Conservation (phyloP, 2,888 invertebrate genomes). For the Amphipoea lucens region DNA sequence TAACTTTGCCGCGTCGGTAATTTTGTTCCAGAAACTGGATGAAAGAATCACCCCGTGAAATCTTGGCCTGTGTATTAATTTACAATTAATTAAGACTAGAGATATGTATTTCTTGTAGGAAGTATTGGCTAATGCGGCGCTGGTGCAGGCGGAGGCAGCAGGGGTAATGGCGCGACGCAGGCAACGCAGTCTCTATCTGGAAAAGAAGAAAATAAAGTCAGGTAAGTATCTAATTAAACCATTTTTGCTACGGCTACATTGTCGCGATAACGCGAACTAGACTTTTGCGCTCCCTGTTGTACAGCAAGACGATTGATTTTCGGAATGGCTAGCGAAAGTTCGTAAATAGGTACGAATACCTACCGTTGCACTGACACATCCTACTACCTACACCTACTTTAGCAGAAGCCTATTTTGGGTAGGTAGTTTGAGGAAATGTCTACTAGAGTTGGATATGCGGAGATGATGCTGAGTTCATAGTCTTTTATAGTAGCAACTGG, state of each 20-base stretch:
- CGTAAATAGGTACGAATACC: neutral
- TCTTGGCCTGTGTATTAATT: constrained; percentile 1
- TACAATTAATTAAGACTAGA: constrained; percentile 28
- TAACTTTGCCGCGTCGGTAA: neutral
- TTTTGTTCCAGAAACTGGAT: neutral
- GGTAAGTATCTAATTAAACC: neutral
- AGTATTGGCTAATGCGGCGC: constrained; percentile 81
- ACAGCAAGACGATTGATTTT: neutral
- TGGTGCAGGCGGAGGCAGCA: constrained; percentile 83
- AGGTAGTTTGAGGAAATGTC: too few species aligned
- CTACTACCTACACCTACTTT: neutral
- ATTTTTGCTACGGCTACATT: neutral
- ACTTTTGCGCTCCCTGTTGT: too few species aligned
- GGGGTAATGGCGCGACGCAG: constrained; percentile 84
- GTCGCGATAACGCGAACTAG: too few species aligned
- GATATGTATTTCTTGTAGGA: constrained; percentile 18
- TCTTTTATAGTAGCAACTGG: neutral
- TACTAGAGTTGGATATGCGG: too few species aligned
- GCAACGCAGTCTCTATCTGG: constrained; percentile 87
- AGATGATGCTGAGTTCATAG: neutral
- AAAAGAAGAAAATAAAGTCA: constrained; percentile 59
- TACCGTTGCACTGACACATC: neutral
- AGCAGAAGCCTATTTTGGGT: neutral
- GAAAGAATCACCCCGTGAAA: neutral
- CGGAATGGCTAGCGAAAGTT: neutral